Evolutionary conservation across 2,113 vertebrate species (phyloP).

Genomic region (Festucalex cinctus): DNA sequence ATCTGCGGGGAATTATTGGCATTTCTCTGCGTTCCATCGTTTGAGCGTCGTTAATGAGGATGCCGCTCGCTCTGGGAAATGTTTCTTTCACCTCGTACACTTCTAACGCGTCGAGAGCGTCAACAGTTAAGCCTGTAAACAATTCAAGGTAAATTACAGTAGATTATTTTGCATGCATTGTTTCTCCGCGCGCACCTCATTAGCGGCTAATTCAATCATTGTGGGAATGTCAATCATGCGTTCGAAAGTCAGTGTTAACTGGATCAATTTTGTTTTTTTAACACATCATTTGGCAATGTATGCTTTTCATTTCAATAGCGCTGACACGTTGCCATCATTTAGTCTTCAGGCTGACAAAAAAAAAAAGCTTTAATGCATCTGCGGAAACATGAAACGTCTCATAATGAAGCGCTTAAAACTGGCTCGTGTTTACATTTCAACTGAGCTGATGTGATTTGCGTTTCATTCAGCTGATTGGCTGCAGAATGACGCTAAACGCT

Average conservation of each 20-base stretch:
- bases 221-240: background rate
- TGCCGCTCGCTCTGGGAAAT: background rate
- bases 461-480: background rate
- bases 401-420: background rate
- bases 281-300: background rate
- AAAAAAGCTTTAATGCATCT: background rate
- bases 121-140: background rate
- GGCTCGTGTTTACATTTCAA: background rate
- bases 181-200: background rate
- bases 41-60: background rate
- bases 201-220: background rate
- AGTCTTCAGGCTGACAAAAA: background rate
- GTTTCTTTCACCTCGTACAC: background rate
- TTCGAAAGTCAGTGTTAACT: background rate
- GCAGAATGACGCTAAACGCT: background rate
- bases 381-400: background rate
- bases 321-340: background rate
- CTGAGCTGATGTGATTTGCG: background rate
- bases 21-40: background rate
- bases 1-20: background rate
- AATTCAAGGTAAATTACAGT: slow-evolving; percentile 2
- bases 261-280: background rate
- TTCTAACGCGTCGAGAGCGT: background rate
- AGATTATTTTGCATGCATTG: background rate
- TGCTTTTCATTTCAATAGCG: background rate